phyloP scores from a whole-genome alignment of 2,113 vertebrate species.

The Centropristis striata region DNA sequence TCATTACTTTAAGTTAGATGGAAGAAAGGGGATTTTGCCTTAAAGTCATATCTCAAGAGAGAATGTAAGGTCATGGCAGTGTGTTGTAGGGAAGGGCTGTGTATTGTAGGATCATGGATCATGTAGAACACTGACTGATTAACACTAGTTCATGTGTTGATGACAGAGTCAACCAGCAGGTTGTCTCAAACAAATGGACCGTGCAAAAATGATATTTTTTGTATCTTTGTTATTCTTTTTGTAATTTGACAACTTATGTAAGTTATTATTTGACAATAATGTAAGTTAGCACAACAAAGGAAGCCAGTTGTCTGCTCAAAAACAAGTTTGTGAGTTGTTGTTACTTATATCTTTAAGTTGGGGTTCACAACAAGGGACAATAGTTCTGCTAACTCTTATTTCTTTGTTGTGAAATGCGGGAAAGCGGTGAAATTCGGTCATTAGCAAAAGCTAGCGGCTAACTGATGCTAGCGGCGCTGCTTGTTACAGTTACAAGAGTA shows the following conservation, averaged over 20 bases:
- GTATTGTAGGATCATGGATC: slow-evolving; percentile 1
- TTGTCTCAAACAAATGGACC: not conserved
- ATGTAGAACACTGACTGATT: slow-evolving; percentile 13
- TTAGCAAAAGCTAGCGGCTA: no score
- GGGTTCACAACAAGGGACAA: no score
- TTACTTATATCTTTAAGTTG: no score
- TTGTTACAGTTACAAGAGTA: no score
- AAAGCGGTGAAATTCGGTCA: no score
- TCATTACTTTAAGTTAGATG: slow-evolving; percentile 72
- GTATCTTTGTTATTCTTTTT: not conserved
- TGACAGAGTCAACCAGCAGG: not conserved
- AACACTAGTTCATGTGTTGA: not conserved
- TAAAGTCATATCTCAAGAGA: slow-evolving; percentile 63
- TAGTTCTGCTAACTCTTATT: no score
- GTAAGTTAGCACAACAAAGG: no score
- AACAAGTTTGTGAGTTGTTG: no score
- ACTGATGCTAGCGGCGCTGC: no score
- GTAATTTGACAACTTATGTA: not conserved
- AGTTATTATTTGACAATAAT: no score
- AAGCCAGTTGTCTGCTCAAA: no score
- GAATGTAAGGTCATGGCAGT: slow-evolving; percentile 56
- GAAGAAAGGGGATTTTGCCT: slow-evolving; percentile 53
- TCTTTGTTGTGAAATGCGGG: no score
- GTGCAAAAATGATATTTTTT: not conserved
- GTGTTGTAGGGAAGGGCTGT: not conserved